Conservation (phyloP, 2,888 invertebrate species). For the Scrobipalpa costella region DNA sequence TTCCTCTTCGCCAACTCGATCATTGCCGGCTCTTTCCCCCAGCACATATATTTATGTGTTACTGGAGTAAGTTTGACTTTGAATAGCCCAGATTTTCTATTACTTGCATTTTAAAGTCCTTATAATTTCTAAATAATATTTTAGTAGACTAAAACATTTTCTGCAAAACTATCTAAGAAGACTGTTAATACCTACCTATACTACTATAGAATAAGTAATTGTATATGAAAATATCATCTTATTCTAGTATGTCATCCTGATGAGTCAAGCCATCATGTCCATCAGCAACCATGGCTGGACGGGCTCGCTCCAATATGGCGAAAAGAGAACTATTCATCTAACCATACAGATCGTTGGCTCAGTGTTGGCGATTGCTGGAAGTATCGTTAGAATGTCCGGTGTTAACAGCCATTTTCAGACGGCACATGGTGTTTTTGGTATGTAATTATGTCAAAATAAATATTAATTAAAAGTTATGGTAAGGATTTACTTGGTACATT, state of each 20-base stretch:
- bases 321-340: slow-evolving; percentile 51
- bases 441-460: slow-evolving; percentile 19
- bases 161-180: too few relatives aligned
- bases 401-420: slow-evolving; percentile 34
- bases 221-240: neutral
- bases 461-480: too few relatives aligned
- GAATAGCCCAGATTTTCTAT: too few relatives aligned
- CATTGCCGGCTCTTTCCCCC: slow-evolving; percentile 32
- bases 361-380: slow-evolving; percentile 50
- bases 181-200: too few relatives aligned
- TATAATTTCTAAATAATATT: too few relatives aligned
- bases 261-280: slow-evolving; percentile 55
- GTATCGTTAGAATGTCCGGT: slow-evolving; percentile 43
- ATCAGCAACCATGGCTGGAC: slow-evolving; percentile 56
- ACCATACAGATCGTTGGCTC: slow-evolving; percentile 57
- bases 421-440: slow-evolving; percentile 54
- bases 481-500: too few relatives aligned
- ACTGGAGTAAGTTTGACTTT: slow-evolving; percentile 54
- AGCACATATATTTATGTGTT: slow-evolving; percentile 56
- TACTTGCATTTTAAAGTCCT: too few relatives aligned
- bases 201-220: too few relatives aligned
- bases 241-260: slow-evolving; percentile 61
- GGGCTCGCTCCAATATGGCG: slow-evolving; percentile 42
- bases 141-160: too few relatives aligned
- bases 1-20: slow-evolving; percentile 36